Evolutionary conservation across 2,888 invertebrate genomes (phyloP), one percentile per base, ranked within the genome.

Genomic region (Netelia inedita): DNA sequence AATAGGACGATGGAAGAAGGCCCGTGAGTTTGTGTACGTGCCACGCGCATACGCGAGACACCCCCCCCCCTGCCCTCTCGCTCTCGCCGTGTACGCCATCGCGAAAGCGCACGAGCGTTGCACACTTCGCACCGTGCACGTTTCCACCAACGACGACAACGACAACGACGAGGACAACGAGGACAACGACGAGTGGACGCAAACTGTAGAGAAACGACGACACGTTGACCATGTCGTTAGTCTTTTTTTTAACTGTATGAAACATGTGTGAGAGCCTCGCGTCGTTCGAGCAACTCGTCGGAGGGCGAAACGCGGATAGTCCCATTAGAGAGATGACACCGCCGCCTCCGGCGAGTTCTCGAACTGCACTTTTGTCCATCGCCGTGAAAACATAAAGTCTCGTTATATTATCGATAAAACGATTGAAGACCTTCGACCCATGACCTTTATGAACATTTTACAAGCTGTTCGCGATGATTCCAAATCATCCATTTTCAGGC

Each of bases 91-190:
- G 23, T 28, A 43, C 11, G 61, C 35, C 53, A 66, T 66, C 75
- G 84, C 68, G 28, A 81, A 76, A 76, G 71, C 69, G 73, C 69
- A 78, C 82, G 68, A 82, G 79, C 78, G 74, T 46, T 76, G 71
- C 71, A 78, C 82, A 73, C 65, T 79, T 81, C 55, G 74, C 79
- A 50, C 68, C 53, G 55, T 23, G 41, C 63, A 69, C 72, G 41
- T 23, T 81, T 76, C 73, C 78, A 61, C 80, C 65, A 75, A 76
- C 75, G 69, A 68, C 55, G 65, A 46, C 61, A 65, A 66, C 78
- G 11, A 43, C 71, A 21, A 55, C 55, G 55, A 55, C 55, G 55
- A 19, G n/a, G 19, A 53, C 14, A 14, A 53, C 14, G 14, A 53
- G 11, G 1, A 55, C 19, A 57, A 5, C 28, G 3, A 28, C 28